These are phyloP conservation scores for Myanophis thanlyinensis DNA, from an alignment of 2,113 vertebrate species.

Conservation along the genomic window DNA sequence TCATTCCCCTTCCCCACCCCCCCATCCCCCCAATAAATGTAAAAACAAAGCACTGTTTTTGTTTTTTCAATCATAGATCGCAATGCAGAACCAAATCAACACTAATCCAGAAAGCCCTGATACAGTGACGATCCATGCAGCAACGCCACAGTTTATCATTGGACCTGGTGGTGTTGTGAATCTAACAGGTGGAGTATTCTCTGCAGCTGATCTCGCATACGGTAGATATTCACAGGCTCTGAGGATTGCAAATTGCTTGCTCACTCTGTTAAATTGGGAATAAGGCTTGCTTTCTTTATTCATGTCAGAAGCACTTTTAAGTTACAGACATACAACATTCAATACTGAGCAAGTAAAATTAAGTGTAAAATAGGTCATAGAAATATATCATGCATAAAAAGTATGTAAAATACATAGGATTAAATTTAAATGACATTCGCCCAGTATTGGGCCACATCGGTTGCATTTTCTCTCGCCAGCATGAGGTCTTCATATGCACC, in stretches of 20 bases:
- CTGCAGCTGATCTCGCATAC: constrained; percentile 63
- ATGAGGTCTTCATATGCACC: background rate
- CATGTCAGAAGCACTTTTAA: background rate
- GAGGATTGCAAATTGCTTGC: constrained; percentile 45
- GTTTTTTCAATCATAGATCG: constrained; percentile 72
- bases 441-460: no score
- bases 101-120: constrained; percentile 86
- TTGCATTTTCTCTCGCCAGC: background rate
- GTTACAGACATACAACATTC: background rate
- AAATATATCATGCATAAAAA: background rate
- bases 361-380: background rate
- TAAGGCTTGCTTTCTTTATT: constrained; percentile 25
- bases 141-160: constrained; percentile 86
- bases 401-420: background rate
- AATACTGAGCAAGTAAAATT: background rate
- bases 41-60: background rate
- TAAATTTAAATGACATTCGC: no score
- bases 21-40: background rate
- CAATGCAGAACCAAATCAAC: constrained; percentile 91
- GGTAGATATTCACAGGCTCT: constrained; percentile 64
- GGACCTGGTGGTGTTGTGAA: constrained; percentile 88
- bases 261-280: constrained; percentile 47
- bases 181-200: constrained; percentile 81
- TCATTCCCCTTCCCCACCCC: background rate
- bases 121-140: constrained; percentile 84